Percentiles rank a stretch among this genome's conserved stretches.
Conservation (phyloP, 2,113 vertebrate genomes). For the Odontophorus gujanensis region DNA sequence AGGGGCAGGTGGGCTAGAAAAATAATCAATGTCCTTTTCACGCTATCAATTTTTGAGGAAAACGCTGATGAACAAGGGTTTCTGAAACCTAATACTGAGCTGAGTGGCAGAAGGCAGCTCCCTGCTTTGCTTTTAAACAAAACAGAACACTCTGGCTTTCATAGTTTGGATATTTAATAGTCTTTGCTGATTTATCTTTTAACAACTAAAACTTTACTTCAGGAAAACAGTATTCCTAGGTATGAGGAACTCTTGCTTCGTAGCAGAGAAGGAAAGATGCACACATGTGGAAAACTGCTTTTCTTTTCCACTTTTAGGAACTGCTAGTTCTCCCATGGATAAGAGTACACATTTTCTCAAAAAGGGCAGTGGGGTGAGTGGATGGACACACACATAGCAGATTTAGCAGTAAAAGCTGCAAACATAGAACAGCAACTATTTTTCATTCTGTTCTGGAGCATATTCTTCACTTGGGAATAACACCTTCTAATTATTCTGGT, state of each 20-base stretch:
- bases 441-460: background rate
- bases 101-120: background rate
- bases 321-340: background rate
- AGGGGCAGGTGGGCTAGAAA: background rate
- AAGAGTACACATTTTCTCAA: background rate
- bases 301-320: background rate
- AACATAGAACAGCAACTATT: background rate
- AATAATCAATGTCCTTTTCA: fast-evolving
- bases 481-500: background rate
- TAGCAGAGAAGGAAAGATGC: background rate
- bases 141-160: background rate
- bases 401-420: background rate
- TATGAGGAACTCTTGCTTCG: background rate
- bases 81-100: background rate
- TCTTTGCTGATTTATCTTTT: background rate
- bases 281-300: background rate
- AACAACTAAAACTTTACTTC: background rate
- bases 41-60: fast-evolving
- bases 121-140: background rate
- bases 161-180: background rate
- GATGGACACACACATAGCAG: background rate
- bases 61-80: background rate
- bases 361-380: fast-evolving
- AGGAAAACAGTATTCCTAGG: background rate
- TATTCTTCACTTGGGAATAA: background rate